Percentiles rank a stretch among this genome's conserved stretches.
phyloP scores from a whole-genome alignment of 2,113 vertebrate species.

The Telmatochromis sp. region DNA sequence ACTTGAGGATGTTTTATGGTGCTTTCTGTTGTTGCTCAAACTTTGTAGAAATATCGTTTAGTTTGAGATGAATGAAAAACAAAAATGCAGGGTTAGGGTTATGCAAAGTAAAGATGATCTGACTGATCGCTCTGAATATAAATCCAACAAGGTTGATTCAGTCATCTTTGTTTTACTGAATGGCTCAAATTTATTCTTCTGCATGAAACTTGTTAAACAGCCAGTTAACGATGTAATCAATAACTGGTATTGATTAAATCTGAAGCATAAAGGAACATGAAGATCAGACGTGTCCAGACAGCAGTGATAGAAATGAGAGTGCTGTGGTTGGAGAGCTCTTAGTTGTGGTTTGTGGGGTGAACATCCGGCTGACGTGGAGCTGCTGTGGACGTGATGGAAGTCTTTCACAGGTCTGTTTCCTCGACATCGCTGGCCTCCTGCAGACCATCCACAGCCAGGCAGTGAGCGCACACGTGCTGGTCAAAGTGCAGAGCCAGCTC shows the following conservation, averaged over 20 bases:
- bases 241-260: background rate
- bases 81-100: fast-evolving
- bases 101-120: background rate
- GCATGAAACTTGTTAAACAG: background rate
- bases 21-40: background rate
- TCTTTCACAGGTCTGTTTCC: background rate
- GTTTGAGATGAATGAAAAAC: background rate
- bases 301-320: background rate
- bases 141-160: background rate
- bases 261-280: background rate
- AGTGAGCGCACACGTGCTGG: background rate
- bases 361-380: background rate
- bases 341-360: background rate
- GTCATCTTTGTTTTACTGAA: background rate
- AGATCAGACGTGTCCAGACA: background rate
- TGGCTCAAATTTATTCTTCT: background rate
- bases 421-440: background rate
- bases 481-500: background rate
- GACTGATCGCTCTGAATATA: background rate
- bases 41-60: fast-evolving
- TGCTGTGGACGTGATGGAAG: background rate
- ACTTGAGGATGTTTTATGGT: background rate
- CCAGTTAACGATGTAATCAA: background rate
- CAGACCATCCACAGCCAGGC: background rate
- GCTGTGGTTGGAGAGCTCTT: background rate